Percentiles rank a stretch among this genome's conserved stretches.
Conservation (phyloP, 2,888 invertebrate species). For the Euphydryas editha region DNA sequence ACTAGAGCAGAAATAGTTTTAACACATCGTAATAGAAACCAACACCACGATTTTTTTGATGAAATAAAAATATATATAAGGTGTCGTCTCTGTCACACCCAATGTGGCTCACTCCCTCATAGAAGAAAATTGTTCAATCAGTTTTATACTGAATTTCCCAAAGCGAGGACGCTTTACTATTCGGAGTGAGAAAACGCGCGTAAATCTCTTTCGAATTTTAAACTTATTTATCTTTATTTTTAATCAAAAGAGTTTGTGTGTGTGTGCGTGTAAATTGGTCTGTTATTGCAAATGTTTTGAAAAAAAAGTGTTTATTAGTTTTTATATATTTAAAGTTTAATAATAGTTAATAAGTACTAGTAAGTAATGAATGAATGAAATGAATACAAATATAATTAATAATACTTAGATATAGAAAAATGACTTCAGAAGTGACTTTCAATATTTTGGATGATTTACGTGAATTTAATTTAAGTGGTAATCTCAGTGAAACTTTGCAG, state of each 20-base stretch:
- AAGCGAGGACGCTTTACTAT: slow-evolving; percentile 23
- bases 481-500: slow-evolving; percentile 54
- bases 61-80: slow-evolving; percentile 6
- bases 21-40: neutral
- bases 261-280: neutral
- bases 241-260: neutral
- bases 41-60: neutral
- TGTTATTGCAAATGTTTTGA: too few species aligned
- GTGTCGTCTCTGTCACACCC: slow-evolving; percentile 8
- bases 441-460: slow-evolving; percentile 33
- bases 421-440: slow-evolving; percentile 24
- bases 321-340: too few species aligned
- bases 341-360: too few species aligned
- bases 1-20: neutral
- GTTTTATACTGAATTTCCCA: slow-evolving; percentile 22
- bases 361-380: neutral
- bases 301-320: too few species aligned
- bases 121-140: slow-evolving; percentile 27
- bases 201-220: neutral
- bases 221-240: neutral
- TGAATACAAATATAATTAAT: slow-evolving; percentile 10
- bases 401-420: slow-evolving; percentile 12
- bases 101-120: slow-evolving; percentile 23
- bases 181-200: slow-evolving; percentile 4
- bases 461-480: slow-evolving; percentile 45